A percentile compares a stretch with the other conserved stretches of the same genome.
Evolutionary conservation across 1,140 invertebrate genomes (phyloP).

Genomic region (Hycleus cichorii): DNA sequence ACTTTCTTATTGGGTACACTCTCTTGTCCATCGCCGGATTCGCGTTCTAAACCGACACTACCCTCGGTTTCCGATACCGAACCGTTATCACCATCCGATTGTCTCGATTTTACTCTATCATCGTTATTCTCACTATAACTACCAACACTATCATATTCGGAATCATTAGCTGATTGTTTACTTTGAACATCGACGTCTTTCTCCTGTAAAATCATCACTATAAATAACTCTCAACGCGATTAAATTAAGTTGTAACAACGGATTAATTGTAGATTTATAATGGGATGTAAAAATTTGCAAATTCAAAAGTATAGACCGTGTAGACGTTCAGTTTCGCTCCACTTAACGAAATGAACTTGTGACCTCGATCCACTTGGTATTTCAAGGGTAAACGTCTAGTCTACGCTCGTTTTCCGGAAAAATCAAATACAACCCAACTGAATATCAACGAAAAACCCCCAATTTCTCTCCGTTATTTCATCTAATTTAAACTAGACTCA

Average conservation of each 20-base stretch:
- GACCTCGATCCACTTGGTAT: slow-evolving; percentile 4
- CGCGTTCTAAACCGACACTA: slow-evolving; percentile 46
- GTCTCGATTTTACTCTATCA: slow-evolving; percentile 23
- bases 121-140: slow-evolving; percentile 33
- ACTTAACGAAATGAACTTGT: slow-evolving; percentile 11
- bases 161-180: slow-evolving; percentile 29
- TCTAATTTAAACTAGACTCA: too few relatives aligned
- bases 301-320: too few relatives aligned
- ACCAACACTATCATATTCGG: slow-evolving; percentile 37
- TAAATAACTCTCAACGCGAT: not conserved
- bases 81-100: slow-evolving; percentile 20
- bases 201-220: slow-evolving; percentile 30
- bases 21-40: slow-evolving; percentile 56
- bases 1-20: slow-evolving; percentile 59
- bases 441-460: too few relatives aligned
- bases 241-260: too few relatives aligned
- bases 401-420: too few relatives aligned
- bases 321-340: slow-evolving; percentile 3
- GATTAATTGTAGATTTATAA: too few relatives aligned
- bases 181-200: slow-evolving; percentile 12
- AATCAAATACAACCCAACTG: too few relatives aligned
- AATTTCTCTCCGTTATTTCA: too few relatives aligned
- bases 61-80: slow-evolving; percentile 42
- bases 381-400: too few relatives aligned
- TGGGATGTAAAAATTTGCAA: too few relatives aligned